A percentile compares a stretch with the other conserved stretches of the same genome.
phyloP scores from a whole-genome alignment of 1,140 invertebrate species.

The Arctopsyche grandis region DNA sequence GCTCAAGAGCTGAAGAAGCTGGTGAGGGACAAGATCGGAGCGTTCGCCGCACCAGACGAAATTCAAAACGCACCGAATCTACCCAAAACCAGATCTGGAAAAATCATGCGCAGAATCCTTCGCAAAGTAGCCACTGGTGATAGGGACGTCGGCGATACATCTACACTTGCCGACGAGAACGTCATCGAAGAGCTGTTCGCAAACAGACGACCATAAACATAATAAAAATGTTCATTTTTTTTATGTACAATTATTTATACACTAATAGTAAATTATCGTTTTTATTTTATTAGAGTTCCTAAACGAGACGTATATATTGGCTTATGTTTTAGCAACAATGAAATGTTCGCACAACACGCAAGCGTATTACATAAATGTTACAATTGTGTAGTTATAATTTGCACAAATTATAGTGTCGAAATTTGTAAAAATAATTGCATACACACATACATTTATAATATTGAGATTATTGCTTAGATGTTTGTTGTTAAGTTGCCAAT shows the following conservation, averaged over 20 bases:
- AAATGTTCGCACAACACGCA: no score
- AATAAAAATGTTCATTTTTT: not conserved
- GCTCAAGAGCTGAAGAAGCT: conserved; percentile 80
- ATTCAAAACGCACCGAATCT: conserved; percentile 92
- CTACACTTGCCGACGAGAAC: conserved; percentile 89
- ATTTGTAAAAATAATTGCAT: no score
- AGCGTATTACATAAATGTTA: no score
- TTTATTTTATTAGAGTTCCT: conserved; percentile 1
- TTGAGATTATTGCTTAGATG: no score
- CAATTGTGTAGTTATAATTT: not conserved
- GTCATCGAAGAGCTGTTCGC: conserved; percentile 85
- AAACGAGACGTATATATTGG: not conserved
- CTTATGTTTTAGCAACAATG: not conserved
- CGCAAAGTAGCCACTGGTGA: conserved; percentile 93
- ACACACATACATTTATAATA: no score
- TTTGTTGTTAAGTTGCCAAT: no score
- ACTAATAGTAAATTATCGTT: not conserved
- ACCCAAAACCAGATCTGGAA: conserved; percentile 97
- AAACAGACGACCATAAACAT: conserved; percentile 64
- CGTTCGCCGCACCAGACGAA: conserved; percentile 95
- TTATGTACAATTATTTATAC: not conserved
- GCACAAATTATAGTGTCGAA: not conserved
- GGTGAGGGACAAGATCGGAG: conserved; percentile 93
- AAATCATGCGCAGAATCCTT: conserved; percentile 96
- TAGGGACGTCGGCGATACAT: conserved; percentile 89